A percentile compares a stretch with the other conserved stretches of the same genome.
Conservation (phyloP, 2,888 invertebrate species). For the Stictocephala bisonia region DNA sequence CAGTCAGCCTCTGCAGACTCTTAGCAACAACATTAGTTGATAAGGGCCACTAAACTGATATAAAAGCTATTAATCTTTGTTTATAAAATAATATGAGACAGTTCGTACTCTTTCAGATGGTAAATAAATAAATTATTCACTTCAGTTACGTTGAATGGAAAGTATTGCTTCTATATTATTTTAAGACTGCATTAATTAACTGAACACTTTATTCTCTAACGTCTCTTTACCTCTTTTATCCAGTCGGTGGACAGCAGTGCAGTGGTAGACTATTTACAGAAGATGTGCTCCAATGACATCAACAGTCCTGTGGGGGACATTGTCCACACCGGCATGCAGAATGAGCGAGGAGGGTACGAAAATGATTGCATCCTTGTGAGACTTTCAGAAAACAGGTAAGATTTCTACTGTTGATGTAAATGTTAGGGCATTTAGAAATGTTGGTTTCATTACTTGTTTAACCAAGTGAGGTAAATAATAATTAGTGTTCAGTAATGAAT, state of each 20-base stretch:
- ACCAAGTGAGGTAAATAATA: too few relatives aligned
- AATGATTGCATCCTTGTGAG: conserved; percentile 79
- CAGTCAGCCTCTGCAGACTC: too few relatives aligned
- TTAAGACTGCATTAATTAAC: too few relatives aligned
- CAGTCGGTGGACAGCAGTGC: conserved; percentile 70
- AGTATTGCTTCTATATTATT: too few relatives aligned
- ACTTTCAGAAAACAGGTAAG: conserved; percentile 69
- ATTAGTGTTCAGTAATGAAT: too few relatives aligned
- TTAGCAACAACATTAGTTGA: too few relatives aligned
- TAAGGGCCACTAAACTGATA: too few relatives aligned
- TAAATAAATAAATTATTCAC: background rate
- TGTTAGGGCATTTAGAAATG: too few relatives aligned
- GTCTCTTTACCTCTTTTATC: conserved; percentile 46
- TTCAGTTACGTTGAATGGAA: background rate
- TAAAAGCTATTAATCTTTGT: background rate
- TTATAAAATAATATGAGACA: background rate
- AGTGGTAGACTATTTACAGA: conserved; percentile 73
- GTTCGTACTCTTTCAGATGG: background rate
- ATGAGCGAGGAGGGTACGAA: conserved; percentile 76
- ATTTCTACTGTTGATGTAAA: background rate
- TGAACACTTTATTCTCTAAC: too few relatives aligned
- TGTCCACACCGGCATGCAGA: conserved; percentile 78
- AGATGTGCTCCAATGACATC: conserved; percentile 75
- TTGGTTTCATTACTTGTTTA: too few relatives aligned
- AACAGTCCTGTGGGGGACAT: conserved; percentile 74